Evolutionary conservation across 2,113 vertebrate genomes (phyloP).

Genomic region (Eurypyga helias): DNA sequence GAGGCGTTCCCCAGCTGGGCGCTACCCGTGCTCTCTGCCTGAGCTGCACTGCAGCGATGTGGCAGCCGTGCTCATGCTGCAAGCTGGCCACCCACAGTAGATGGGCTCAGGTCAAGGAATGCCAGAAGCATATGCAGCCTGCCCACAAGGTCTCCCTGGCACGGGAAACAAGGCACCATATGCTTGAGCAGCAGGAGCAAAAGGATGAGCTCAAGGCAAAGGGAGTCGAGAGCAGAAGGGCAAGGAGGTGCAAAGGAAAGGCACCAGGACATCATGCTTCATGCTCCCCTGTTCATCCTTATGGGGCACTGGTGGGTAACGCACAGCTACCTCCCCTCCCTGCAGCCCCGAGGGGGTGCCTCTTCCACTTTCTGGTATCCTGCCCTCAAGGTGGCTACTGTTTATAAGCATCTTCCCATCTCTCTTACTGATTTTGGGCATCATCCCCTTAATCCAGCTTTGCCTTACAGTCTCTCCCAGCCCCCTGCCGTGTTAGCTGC

Average conservation of each 20-base stretch:
- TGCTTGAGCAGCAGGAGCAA: neutral
- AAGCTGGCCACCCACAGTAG: neutral
- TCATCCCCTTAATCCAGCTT: neutral
- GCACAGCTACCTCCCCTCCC: neutral
- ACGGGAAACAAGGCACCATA: neutral
- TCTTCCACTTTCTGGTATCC: neutral
- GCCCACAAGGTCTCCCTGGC: neutral
- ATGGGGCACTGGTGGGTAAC: neutral
- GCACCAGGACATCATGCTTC: neutral
- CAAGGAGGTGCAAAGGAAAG: neutral
- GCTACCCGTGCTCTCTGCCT: neutral
- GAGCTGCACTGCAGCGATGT: neutral
- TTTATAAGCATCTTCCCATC: neutral
- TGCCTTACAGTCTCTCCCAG: neutral
- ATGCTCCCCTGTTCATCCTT: neutral
- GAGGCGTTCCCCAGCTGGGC: neutral
- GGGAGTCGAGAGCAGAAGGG: neutral
- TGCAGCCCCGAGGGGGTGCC: fast-evolving
- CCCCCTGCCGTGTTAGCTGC: neutral
- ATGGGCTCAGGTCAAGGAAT: neutral
- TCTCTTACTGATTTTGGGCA: neutral
- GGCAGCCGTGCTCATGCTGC: neutral
- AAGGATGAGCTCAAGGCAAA: neutral
- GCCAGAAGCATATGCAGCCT: neutral
- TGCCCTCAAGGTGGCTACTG: neutral